phyloP scores from a whole-genome alignment of 2,113 vertebrate species.

The Dicerorhinus sumatrensis region DNA sequence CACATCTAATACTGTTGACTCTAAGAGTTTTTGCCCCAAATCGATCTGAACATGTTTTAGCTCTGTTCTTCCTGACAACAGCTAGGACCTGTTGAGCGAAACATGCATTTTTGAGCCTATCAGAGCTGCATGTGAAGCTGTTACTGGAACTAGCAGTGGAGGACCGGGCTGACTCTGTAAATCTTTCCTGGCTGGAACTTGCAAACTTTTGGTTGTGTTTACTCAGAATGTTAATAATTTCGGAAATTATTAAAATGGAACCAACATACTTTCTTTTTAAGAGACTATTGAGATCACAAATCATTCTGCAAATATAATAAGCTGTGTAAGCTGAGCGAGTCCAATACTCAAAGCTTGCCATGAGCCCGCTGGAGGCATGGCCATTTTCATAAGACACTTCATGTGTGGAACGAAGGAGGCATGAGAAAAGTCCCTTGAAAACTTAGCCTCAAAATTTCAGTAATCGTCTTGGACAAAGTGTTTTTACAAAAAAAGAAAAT shows the following conservation, averaged over 20 bases:
- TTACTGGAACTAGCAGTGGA: not conserved
- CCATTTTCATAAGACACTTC: not conserved
- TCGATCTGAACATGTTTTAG: not conserved
- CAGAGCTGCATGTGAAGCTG: not conserved
- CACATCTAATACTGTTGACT: not conserved
- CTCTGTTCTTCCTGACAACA: not conserved
- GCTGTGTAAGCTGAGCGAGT: not conserved
- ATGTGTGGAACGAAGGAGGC: not conserved
- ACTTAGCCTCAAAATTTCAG: not conserved
- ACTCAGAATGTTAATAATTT: slow-evolving; percentile 65
- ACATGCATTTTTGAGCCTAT: not conserved
- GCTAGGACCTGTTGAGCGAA: not conserved
- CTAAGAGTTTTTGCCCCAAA: not conserved
- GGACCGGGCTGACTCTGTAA: slow-evolving; percentile 5
- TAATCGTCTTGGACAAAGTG: not conserved
- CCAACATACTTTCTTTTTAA: slow-evolving; percentile 63
- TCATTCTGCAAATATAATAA: slow-evolving; percentile 59
- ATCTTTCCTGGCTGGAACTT: slow-evolving; percentile 61
- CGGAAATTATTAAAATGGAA: slow-evolving; percentile 69
- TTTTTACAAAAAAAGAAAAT: not conserved
- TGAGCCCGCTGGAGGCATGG: not conserved
- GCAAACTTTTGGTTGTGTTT: slow-evolving; percentile 54
- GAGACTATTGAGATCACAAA: slow-evolving; percentile 47
- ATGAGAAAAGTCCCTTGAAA: slow-evolving; percentile 18
- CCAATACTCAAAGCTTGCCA: not conserved